Conservation (phyloP, 92 coral and sea anemone species). For the Scolanthus callimorphus region DNA sequence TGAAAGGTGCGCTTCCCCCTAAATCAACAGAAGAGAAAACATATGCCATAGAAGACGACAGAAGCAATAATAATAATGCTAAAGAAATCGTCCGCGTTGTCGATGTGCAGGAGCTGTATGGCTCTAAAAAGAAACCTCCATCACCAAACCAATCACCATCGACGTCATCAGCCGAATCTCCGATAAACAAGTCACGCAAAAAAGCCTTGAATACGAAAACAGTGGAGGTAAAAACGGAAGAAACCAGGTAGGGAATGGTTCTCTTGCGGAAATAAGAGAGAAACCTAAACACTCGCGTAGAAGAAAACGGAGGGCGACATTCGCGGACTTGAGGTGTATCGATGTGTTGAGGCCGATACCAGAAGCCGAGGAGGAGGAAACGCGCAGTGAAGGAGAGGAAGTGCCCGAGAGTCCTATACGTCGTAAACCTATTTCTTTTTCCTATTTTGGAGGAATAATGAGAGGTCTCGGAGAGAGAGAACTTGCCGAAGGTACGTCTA, state of each 20-base stretch:
- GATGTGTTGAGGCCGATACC: conserved; percentile 29
- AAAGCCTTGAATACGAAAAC: not conserved
- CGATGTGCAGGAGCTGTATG: not conserved
- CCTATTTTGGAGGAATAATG: not conserved
- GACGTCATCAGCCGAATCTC: not conserved
- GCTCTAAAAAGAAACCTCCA: not conserved
- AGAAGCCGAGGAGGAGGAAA: conserved; percentile 42
- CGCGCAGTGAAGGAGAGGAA: not conserved
- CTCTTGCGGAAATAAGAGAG: not conserved
- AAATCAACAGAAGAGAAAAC: not conserved
- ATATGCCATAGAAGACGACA: not conserved
- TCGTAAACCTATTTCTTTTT: not conserved
- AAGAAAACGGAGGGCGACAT: conserved; percentile 44
- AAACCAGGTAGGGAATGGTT: not conserved
- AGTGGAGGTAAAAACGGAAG: not conserved
- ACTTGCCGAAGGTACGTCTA: not conserved
- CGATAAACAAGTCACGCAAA: not conserved
- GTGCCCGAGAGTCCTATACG: not conserved
- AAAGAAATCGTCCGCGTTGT: not conserved
- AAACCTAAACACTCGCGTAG: conserved; percentile 9
- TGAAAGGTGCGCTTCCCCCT: not conserved
- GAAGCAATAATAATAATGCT: not conserved
- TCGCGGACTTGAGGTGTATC: conserved; percentile 34
- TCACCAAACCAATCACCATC: not conserved
- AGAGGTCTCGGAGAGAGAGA: not conserved